These are phyloP conservation scores for Lumbricus terrestris DNA, from an alignment of 2,888 invertebrate genomes.

Conservation along the genomic window DNA sequence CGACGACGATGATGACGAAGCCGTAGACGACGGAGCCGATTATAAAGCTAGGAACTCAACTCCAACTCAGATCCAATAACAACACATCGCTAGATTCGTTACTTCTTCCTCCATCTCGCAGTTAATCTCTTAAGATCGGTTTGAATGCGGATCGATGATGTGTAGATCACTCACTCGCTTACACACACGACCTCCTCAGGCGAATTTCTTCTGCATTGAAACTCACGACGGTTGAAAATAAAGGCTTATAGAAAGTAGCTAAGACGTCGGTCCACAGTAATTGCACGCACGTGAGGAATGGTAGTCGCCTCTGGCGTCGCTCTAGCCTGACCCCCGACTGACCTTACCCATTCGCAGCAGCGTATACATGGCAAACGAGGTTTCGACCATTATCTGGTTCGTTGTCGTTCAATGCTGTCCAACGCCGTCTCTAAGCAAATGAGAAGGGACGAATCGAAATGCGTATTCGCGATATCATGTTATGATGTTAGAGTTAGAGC, in stretches of 20 bases:
- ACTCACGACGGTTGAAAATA: background rate
- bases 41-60: background rate
- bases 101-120: too few species aligned
- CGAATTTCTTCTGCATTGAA: background rate
- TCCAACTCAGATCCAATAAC: background rate
- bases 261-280: background rate
- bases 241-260: background rate
- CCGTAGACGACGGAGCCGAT: too few species aligned
- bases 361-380: background rate
- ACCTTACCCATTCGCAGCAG: background rate
- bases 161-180: background rate
- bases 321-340: background rate
- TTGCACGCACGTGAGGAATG: background rate
- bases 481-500: too few species aligned
- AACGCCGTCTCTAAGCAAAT: background rate
- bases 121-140: background rate
- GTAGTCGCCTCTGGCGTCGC: background rate
- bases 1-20: too few species aligned
- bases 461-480: background rate
- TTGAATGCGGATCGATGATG: background rate
- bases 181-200: background rate
- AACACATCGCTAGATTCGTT: too few species aligned
- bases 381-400: slow-evolving; percentile 3
- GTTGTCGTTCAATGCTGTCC: background rate
- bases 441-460: background rate